Evolutionary conservation across 2,797 vertebrate species (phyloP).

Genomic region (Clarias pachynema): DNA sequence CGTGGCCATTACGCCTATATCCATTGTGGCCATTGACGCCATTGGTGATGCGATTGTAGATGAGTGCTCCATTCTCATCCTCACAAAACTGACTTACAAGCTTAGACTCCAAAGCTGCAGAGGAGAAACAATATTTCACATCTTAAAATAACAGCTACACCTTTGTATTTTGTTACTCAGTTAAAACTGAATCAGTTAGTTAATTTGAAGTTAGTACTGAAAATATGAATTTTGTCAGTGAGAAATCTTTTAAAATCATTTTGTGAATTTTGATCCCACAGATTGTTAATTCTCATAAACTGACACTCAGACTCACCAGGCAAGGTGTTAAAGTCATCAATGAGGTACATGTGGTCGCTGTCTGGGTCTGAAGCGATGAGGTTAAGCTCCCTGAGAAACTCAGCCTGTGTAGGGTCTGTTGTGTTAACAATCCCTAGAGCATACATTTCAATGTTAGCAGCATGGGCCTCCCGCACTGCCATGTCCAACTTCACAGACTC

Average conservation of each 20-base stretch:
- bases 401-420: conserved; percentile 82
- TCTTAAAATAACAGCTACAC: not conserved
- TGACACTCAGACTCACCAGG: conserved; percentile 74
- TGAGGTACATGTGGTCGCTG: conserved; percentile 88
- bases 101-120: conserved; percentile 84
- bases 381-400: conserved; percentile 86
- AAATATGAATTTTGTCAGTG: not conserved
- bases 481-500: conserved; percentile 86
- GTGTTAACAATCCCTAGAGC: conserved; percentile 89
- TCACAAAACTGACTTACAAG: conserved; percentile 91
- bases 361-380: conserved; percentile 92
- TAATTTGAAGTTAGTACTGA: not conserved
- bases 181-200: not conserved
- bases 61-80: conserved; percentile 87
- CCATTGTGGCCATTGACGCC: conserved; percentile 64
- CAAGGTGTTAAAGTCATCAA: conserved; percentile 89
- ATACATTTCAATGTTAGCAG: conserved; percentile 91
- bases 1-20: conserved; percentile 64
- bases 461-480: conserved; percentile 85
- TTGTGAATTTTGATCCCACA: not conserved
- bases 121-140: conserved; percentile 12
- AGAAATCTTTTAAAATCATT: not conserved
- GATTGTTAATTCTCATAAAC: not conserved
- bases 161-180: not conserved
- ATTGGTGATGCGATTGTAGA: conserved; percentile 80